Evolutionary conservation across 2,797 vertebrate species (phyloP), one percentile per base, ranked within the genome.

Genomic region (Pantherophis alleghaniensis): DNA sequence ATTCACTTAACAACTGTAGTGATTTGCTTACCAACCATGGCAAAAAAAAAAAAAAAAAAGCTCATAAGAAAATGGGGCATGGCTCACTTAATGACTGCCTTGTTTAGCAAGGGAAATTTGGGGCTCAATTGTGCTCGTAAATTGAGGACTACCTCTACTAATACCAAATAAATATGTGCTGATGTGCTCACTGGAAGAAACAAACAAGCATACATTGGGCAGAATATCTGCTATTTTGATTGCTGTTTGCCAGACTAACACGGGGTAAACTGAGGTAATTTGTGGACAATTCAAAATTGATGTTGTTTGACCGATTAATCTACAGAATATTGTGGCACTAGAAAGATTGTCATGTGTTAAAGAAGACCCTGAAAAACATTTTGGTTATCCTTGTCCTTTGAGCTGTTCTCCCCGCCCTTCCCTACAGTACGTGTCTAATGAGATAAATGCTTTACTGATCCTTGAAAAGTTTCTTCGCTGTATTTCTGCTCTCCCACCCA

Each of bases 401-500:
- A 47, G 56, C 16, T 28, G 7, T 24, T 91, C 26, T 2, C 83
- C 86, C n/a, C 22, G 4, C n/a, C 6, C 6, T 0, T 7, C n/a
- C 2, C 32, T 16, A 69, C 18, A 69, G 55, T 87, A 10, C 1
- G 24, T 5, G 10, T 1, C 9, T 37, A 69, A 74, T 53, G 86
- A 88, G 37, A 91, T 51, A 87, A 90, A 87, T 60, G 56, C 86
- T 59, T 91, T 88, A 79, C 37, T 88, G 86, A 26, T 74, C 87
- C 90, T 88, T 86, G 74, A 91, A 79, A 93, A 91, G 63, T 79
- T 42, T 90, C 56, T 32, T 4, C 24, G 37, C 51, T 42, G 24
- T 7, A 47, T 47, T 47, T 86, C 55, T 59, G 86, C 26, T 53
- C 22, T 1, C 63, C 86, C n/a, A 24, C 74, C 37, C 74, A 90